Base-by-base conservation (phyloP, 2,888 invertebrate genomes). In the Agriopis aurantiaria region DNA sequence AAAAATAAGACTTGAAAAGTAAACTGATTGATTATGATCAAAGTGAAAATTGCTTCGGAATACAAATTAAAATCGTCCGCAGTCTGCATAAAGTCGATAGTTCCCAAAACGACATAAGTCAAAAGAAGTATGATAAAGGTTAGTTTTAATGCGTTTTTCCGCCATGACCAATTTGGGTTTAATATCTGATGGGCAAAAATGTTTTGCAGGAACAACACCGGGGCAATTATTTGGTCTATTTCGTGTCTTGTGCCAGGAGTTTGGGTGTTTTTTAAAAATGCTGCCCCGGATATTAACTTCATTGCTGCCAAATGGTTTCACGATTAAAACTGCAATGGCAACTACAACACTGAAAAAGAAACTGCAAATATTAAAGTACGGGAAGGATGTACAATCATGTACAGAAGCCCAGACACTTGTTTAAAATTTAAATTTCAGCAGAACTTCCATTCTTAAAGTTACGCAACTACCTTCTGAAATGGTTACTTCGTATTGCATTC, bases 111-210 rank as follows among this genome's bases (percentile, higher is more conserved):
- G 0, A 89, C 85, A 64, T 92, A 92, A 51, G 82, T 71, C 0
- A 83, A 67, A 5, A 91, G 72, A n/a, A 71, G 14, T 0, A 80
- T 48, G 57, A 74, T 78, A 1, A 84, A 65, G 11, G 87, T 41
- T 62, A 88, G 85, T 66, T 86, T 79, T 0, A 78, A 41, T 17
- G 67, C 76, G 71, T 78, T 83, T 51, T 74, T 83, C 69, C 71
- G 84, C 84, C 85, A 88, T 14, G 80, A 81, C 92, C 92, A 92
- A 45, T 82, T 76, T 1, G 90, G 86, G 60, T 91, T 81, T 7
- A 91, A 76, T 43, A 91, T 79, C 72, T 91, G 90, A 51, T 87
- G 86, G 0, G 90, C 91, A 12, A 87, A 82, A 12, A 88, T 68
- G 56, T 81, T 78, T 64, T 90, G 90, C 7, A 80, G 71, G 23